These are phyloP conservation scores for Synergus gifuensis DNA, from an alignment of 2,888 invertebrate genomes.

Conservation along the genomic window DNA sequence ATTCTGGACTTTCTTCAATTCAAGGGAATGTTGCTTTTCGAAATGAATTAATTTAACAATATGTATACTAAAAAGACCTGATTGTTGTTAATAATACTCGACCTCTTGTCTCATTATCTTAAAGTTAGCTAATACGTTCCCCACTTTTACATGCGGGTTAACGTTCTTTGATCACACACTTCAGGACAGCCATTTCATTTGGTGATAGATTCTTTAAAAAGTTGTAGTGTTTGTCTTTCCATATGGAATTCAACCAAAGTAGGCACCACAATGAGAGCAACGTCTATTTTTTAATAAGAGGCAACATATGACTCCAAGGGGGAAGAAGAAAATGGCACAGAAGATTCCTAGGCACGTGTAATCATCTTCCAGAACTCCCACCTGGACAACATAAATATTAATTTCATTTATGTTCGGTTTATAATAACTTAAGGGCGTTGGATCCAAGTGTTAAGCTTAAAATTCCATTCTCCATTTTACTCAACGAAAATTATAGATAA, in stretches of 20 bases:
- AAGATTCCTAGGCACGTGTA: constrained; percentile 90
- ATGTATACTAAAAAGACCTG: background rate
- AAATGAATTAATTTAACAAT: background rate
- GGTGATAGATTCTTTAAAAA: background rate
- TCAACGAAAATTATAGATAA: too few species aligned
- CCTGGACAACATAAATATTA: constrained; percentile 71
- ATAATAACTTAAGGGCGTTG: background rate
- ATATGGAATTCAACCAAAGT: constrained; percentile 81
- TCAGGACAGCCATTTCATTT: constrained; percentile 19
- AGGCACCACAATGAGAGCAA: constrained; percentile 93
- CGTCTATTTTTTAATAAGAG: constrained; percentile 89
- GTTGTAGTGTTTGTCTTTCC: background rate
- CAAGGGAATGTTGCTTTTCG: background rate
- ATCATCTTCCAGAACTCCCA: constrained; percentile 92
- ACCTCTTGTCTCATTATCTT: background rate
- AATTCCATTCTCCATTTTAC: too few species aligned
- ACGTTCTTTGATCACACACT: background rate
- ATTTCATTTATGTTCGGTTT: constrained; percentile 21
- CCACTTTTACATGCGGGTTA: background rate
- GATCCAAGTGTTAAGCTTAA: too few species aligned
- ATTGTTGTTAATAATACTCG: background rate
- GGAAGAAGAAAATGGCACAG: constrained; percentile 92
- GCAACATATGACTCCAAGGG: constrained; percentile 92
- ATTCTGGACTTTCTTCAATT: background rate
- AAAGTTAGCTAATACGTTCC: background rate